These are phyloP conservation scores for Drosophila robusta DNA, from an alignment of 2,888 invertebrate genomes.

Conservation along the genomic window DNA sequence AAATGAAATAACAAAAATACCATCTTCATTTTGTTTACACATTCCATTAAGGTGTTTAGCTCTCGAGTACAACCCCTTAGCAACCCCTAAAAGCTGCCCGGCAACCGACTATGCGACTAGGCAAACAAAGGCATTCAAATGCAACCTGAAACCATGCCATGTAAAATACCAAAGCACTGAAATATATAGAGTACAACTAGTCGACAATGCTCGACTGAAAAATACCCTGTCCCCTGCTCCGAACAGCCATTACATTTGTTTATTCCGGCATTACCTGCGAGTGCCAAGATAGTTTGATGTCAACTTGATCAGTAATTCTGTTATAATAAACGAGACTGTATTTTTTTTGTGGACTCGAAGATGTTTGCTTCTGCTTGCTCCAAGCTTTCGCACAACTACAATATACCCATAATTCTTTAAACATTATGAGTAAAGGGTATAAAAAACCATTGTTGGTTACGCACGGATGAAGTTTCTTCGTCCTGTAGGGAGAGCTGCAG, in stretches of 20 bases:
- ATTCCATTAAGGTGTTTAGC: constrained; percentile 4
- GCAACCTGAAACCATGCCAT: constrained; percentile 35
- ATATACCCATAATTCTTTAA: neutral
- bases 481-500: neutral
- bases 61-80: constrained; percentile 8
- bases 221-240: neutral
- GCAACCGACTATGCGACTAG: constrained; percentile 27
- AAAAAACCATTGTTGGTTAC: constrained; percentile 32
- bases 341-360: no score
- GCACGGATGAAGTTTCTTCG: constrained; percentile 44
- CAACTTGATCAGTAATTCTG: no score
- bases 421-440: constrained; percentile 4
- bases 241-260: neutral
- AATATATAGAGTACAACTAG: neutral
- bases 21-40: neutral
- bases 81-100: constrained; percentile 43
- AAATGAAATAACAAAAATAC: neutral
- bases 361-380: no score
- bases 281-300: no score
- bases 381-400: neutral
- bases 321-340: no score
- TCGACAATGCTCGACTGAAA: neutral
- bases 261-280: no score
- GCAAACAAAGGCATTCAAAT: constrained; percentile 54
- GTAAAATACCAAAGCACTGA: constrained; percentile 45